phyloP scores from a whole-genome alignment of 2,113 vertebrate genomes.

The Lophochroa leadbeateri region DNA sequence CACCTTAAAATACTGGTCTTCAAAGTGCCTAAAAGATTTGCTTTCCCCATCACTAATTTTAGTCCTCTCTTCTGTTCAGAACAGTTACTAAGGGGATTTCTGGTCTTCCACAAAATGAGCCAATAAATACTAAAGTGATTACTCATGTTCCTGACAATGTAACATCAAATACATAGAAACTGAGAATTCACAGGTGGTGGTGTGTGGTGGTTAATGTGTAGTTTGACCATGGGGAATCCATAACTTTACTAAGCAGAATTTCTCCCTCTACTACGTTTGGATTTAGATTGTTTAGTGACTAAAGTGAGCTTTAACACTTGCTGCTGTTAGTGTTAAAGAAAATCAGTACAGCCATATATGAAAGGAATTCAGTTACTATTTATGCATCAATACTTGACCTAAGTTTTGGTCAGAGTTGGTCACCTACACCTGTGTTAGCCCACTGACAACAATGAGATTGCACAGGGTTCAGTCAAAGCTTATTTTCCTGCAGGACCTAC shows the following conservation, averaged over 20 bases:
- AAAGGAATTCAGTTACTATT: background rate
- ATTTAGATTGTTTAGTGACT: background rate
- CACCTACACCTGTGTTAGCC: background rate
- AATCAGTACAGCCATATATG: background rate
- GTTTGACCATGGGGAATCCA: background rate
- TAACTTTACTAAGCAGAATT: background rate
- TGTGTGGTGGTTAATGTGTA: background rate
- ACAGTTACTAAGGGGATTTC: constrained; percentile 59
- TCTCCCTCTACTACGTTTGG: background rate
- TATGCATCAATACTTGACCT: background rate
- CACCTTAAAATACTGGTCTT: constrained; percentile 69
- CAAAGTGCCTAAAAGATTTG: constrained; percentile 77
- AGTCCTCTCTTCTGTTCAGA: constrained; percentile 60
- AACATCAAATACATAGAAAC: background rate
- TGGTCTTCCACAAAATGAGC: constrained; percentile 72
- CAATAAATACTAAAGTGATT: constrained; percentile 37
- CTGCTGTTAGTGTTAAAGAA: background rate
- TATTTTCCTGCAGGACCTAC: background rate
- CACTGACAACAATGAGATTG: background rate
- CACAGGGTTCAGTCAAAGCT: background rate
- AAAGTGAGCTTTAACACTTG: background rate
- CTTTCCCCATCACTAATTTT: constrained; percentile 54
- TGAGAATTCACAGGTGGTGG: background rate
- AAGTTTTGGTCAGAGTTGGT: background rate
- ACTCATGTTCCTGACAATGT: background rate